Evolutionary conservation across 2,113 vertebrate species (phyloP).

Genomic region (Urocitellus parryii): DNA sequence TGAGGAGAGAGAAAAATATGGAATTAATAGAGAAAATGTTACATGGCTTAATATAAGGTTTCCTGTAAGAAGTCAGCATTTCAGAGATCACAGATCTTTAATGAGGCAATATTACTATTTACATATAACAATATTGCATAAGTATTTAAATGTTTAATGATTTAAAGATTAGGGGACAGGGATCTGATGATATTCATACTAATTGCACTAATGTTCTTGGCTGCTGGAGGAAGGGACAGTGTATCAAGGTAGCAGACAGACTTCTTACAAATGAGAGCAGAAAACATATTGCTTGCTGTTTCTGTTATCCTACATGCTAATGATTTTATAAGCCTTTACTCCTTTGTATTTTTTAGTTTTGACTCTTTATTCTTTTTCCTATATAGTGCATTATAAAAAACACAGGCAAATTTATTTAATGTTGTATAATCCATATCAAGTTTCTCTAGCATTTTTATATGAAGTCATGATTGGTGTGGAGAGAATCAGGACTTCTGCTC

Average conservation of each 20-base stretch:
- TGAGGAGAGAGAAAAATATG: neutral
- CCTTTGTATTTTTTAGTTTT: conserved; percentile 23
- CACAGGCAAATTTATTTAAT: neutral
- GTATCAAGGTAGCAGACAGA: neutral
- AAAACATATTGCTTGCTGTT: neutral
- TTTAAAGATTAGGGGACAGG: neutral
- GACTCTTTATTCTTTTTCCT: neutral
- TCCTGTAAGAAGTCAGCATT: conserved; percentile 1
- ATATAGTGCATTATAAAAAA: conserved; percentile 43
- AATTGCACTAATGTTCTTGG: neutral
- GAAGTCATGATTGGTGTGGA: neutral
- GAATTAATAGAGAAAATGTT: neutral
- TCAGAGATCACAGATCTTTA: neutral
- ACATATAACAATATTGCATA: neutral
- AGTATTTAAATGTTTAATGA: conserved; percentile 4
- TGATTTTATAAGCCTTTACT: neutral
- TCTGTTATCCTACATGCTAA: neutral
- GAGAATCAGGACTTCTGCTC: neutral
- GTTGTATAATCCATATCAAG: neutral
- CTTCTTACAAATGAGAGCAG: neutral
- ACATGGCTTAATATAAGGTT: neutral
- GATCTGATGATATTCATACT: neutral
- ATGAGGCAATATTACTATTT: neutral
- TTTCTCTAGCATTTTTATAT: conserved; percentile 1
- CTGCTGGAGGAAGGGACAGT: neutral